phyloP scores from a whole-genome alignment of 2,888 invertebrate genomes.

The Crematogaster levior region DNA sequence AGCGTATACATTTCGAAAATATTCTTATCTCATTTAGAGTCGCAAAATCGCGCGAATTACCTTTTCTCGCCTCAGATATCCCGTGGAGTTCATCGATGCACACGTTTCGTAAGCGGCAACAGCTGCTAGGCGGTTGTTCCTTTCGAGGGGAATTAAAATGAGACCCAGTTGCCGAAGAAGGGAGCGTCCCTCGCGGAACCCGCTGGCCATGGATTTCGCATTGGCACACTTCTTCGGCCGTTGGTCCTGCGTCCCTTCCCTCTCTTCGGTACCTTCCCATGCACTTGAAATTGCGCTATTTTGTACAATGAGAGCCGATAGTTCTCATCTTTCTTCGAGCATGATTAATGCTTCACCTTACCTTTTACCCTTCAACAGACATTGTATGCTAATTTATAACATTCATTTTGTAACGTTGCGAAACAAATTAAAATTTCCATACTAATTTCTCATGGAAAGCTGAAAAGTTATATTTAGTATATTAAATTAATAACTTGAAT shows the following conservation, averaged over 20 bases:
- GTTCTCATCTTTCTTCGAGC: neutral
- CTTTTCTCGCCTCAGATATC: slow-evolving; percentile 23
- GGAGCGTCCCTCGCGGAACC: slow-evolving; percentile 76
- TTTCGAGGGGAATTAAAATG: slow-evolving; percentile 75
- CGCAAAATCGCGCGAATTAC: slow-evolving; percentile 2
- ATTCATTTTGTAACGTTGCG: neutral
- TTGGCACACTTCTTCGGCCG: slow-evolving; percentile 74
- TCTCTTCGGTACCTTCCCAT: slow-evolving; percentile 41
- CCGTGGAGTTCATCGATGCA: slow-evolving; percentile 9
- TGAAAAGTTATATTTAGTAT: neutral
- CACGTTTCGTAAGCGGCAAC: slow-evolving; percentile 65
- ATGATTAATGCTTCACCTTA: slow-evolving; percentile 12
- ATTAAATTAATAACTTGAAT: slow-evolving; percentile 7
- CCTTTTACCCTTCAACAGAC: neutral
- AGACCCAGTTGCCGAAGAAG: slow-evolving; percentile 75
- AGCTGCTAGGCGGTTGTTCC: slow-evolving; percentile 75
- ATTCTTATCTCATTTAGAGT: neutral
- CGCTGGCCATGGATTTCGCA: slow-evolving; percentile 78
- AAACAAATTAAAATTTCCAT: slow-evolving; percentile 13
- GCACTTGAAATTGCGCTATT: slow-evolving; percentile 47
- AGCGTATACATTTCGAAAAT: neutral
- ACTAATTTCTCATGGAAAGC: neutral
- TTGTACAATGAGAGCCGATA: slow-evolving; percentile 7
- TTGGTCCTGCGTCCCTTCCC: slow-evolving; percentile 20
- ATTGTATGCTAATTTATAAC: slow-evolving; percentile 13